Percentiles rank a stretch among this genome's conserved stretches.
These are phyloP conservation scores for Clarias platycephalus DNA, from an alignment of 2,797 vertebrate genomes.

Conservation along the genomic window DNA sequence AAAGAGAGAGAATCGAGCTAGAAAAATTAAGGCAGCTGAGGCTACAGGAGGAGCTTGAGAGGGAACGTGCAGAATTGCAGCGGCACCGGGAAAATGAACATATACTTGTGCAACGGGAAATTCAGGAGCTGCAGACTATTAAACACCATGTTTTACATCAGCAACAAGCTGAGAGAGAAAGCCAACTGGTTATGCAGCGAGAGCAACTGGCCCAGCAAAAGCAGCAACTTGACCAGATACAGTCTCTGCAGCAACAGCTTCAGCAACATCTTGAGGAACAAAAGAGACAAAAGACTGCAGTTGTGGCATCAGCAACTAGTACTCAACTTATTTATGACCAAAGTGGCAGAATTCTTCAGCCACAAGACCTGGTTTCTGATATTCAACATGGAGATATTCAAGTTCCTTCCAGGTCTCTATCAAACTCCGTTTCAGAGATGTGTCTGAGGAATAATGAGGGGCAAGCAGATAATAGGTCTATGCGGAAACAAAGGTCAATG, in stretches of 20 bases:
- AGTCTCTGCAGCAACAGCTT: slow-evolving; percentile 95
- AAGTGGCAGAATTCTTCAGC: slow-evolving; percentile 65
- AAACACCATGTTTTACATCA: slow-evolving; percentile 98
- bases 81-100: slow-evolving; percentile 95
- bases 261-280: slow-evolving; percentile 97
- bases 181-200: slow-evolving; percentile 90
- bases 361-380: slow-evolving; percentile 59
- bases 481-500: slow-evolving; percentile 96
- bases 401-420: slow-evolving; percentile 78
- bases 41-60: slow-evolving; percentile 93
- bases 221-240: slow-evolving; percentile 95
- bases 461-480: slow-evolving; percentile 78
- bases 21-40: slow-evolving; percentile 93
- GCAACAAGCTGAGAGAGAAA: slow-evolving; percentile 94
- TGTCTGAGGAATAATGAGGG: slow-evolving; percentile 86
- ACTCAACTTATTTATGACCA: slow-evolving; percentile 56
- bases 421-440: slow-evolving; percentile 92
- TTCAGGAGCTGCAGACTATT: slow-evolving; percentile 95
- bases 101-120: slow-evolving; percentile 92
- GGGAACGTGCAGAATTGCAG: slow-evolving; percentile 89
- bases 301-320: slow-evolving; percentile 73
- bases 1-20: slow-evolving; percentile 91
- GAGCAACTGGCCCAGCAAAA: slow-evolving; percentile 97
- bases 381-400: slow-evolving; percentile 49
- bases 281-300: slow-evolving; percentile 87